Evolutionary conservation across 64 coral and sea anemone species (phyloP), one percentile per base, ranked within the genome.

Genomic region (Orbicella faveolata): DNA sequence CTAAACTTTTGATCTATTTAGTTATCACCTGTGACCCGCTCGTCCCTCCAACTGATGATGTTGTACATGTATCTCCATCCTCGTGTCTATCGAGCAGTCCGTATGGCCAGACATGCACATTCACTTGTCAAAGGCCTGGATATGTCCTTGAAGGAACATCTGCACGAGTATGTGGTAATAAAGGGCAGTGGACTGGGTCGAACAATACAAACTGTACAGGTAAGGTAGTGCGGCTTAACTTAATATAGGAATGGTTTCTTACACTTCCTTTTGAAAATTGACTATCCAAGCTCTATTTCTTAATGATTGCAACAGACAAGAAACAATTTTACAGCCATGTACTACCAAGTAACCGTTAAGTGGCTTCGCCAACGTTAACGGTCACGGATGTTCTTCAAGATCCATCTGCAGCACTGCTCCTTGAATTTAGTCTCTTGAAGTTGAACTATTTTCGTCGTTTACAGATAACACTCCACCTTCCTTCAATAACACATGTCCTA

Each of bases 201-300:
- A 90, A 90, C 54, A 48, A 83, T 37, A 90, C 89, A 10, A 19
- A 25, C 17, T 90, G 89, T 26, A 83, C 36, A 90, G 89, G 89
- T 90, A 57, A 57, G 39, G 4, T 30, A 30, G 30, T 30, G 30
- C 30, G 30, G 30, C 30, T 30, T 30, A 30, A 30, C 30, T 30
- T 30, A 30, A 30, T 30, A 30, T 30, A 30, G 30, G 30, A 30
- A 30, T 30, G 30, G 30, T 30, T 30, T 30, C 30, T 30, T 30
- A 30, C 30, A 30, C 30, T 30, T 30, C 30, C 30, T 30, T 30
- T 30, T 30, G 30, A 30, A 30, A 30, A 30, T 30, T 30, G 30
- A 30, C 30, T 30, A 30, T 30, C 30, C 30, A 30, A 30, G 30
- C 30, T 30, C 30, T 30, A 30, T 30, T 30, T 30, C 30, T 30